Base-by-base conservation (phyloP, 2,797 vertebrate species). In the Halcyon chelicuti region DNA sequence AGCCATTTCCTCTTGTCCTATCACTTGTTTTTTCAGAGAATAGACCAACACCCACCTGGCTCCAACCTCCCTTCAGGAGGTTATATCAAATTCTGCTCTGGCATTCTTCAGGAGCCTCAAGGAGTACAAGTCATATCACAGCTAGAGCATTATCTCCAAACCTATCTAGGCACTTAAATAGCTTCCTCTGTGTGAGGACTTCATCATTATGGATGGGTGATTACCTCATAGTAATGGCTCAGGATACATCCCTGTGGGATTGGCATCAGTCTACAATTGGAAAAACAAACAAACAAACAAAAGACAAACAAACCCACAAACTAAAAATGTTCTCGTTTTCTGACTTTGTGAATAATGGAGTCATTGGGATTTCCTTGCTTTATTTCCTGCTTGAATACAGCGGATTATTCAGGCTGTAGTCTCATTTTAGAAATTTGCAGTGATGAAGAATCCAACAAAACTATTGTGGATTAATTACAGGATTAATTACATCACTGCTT, bases 401-500 rank as follows among this genome's bases (percentile, higher is more conserved):
- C 5, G 11, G 37, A 15, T 73, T 65, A 57, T 14, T 37, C 61
- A 40, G 6, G 14, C 2, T 29, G 10, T 25, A 40, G 11, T 55
- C 17, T 44, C 8, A 3, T 31, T 78, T 63, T 8, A 51, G 31
- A 51, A 72, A 63, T 42, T 26, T n/a, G 7, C 46, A 23, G 11
- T 4, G 12, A 23, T 40, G 17, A 9, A 17, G 37, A 86, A 86
- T 46, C 55, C 46, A 66, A 31, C 2, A 0, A 16, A 90, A 61
- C 5, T 37, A 39, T 15, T 0, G 0, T 52, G 37, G 52, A 75
- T 61, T 26, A 8, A 2, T 29, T 62, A 60, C 51, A 51, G 33
- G 55, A 37, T 79, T 46, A 51, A 82, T 62, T 39, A 17, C n/a
- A 65, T 37, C 55, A 11, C 14, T 12, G 51, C 25, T 65, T 21